Base-by-base conservation (phyloP, 2,888 invertebrate genomes). In the Acanthosoma haemorrhoidale region DNA sequence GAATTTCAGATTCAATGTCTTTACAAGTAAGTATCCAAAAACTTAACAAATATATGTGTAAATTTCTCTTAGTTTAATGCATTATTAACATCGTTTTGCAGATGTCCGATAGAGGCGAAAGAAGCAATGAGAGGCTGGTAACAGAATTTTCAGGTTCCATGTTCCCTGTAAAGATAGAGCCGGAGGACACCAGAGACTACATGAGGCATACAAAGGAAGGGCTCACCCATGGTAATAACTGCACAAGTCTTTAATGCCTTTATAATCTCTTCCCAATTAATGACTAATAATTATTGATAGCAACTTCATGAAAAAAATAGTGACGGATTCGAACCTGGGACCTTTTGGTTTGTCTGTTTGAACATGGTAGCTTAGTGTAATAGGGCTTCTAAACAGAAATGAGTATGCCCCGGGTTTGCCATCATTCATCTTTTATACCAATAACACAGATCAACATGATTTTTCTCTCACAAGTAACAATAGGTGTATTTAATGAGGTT, bases 1-100 rank as follows among this genome's bases (percentile, higher is more conserved):
- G 76, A 16, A 74, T 90, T 70, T 89, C 90, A 0, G 91, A 91
- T 75, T 87, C 86, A 11, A 86, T 85, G 78, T 86, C 86, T 2
- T 78, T 82, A 77, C 67, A 67, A 21, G 67, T 67, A 57, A 21
- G n/a, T 1, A n/a, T 21, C 4, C 13, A 21, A n/a, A 51, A 51
- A 51, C 5, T 51, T 51, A 2, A 13, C 3, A 32, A 59, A 13
- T 32, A 16, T 16, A 16, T n/a, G n/a, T n/a, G 32, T 13, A 3
- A n/a, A 18, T 18, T 59, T 32, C 9, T 59, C 9, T 3, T 6
- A 29, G 13, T 13, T 1, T 15, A 9, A 9, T 9, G 2, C 16
- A 15, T 16, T 15, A 31, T 6, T 15, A 31, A 1, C 9, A 31
- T 59, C 16, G 16, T 41, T 68, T 38, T 58, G 15, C 36, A 69